These are phyloP conservation scores for Atherinomorus stipes DNA, from an alignment of 2,113 vertebrate species.

Conservation along the genomic window DNA sequence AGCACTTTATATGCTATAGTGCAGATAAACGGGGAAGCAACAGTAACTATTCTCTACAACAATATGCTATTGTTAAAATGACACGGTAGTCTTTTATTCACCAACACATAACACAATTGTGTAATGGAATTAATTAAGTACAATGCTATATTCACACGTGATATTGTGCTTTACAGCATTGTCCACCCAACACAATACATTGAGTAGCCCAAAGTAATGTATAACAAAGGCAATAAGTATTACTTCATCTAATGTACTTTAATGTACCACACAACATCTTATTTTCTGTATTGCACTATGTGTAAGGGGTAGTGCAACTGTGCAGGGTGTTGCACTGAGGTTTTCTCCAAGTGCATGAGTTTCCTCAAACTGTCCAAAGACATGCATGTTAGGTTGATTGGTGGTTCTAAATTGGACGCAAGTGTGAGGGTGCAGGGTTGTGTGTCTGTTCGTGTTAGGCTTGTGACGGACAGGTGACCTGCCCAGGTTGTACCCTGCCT, in stretches of 20 bases:
- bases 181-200: background rate
- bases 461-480: slow-evolving; percentile 2
- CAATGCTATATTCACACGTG: background rate
- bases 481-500: background rate
- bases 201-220: too few species aligned
- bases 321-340: background rate
- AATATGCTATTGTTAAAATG: too few species aligned
- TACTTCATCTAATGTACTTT: too few species aligned
- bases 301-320: background rate
- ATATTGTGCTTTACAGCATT: background rate
- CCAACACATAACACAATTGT: too few species aligned
- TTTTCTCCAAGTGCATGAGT: background rate
- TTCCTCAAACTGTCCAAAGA: background rate
- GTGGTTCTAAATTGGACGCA: slow-evolving; percentile 7
- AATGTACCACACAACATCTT: too few species aligned
- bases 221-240: too few species aligned
- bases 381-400: slow-evolving; percentile 8
- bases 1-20: too few species aligned
- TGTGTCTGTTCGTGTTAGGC: background rate
- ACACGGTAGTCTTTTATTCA: too few species aligned
- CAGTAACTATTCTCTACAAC: too few species aligned
- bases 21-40: too few species aligned
- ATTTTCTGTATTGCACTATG: background rate
- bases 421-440: background rate
- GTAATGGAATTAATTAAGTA: too few species aligned